Evolutionary conservation across 1,140 invertebrate species (phyloP).

Genomic region (Pentalonia nigronervosa): DNA sequence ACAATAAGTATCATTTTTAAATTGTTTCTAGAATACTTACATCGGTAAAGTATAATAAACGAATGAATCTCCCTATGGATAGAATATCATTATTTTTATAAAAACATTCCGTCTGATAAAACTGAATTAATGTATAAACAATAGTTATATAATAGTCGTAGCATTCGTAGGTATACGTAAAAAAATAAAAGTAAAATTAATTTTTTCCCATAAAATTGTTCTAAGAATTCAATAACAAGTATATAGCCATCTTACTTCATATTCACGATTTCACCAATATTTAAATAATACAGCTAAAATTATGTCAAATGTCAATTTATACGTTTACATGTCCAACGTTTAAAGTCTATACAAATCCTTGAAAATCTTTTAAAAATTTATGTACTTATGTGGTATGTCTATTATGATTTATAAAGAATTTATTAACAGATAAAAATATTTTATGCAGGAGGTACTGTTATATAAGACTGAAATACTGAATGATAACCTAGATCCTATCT

Average conservation of each 20-base stretch:
- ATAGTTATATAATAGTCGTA: not conserved
- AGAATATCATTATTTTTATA: not conserved
- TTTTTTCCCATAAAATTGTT: not conserved
- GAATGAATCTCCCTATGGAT: not conserved
- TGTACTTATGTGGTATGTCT: not conserved
- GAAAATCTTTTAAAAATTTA: not conserved
- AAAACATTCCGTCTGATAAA: not conserved
- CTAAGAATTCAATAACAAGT: not conserved
- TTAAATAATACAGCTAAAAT: not conserved
- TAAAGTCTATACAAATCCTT: not conserved
- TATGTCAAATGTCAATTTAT: not conserved
- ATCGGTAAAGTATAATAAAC: not conserved
- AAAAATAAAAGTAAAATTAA: not conserved
- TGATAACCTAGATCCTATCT: conserved; percentile 38
- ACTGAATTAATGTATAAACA: no score
- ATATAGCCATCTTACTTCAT: not conserved
- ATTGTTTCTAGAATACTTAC: not conserved
- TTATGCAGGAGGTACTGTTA: conserved; percentile 33
- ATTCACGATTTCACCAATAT: not conserved
- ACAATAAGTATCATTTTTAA: not conserved
- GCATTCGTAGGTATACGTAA: not conserved
- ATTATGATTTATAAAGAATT: not conserved
- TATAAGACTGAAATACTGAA: not conserved
- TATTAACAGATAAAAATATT: not conserved
- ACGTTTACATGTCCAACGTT: not conserved